These are phyloP conservation scores for Polydrusus tereticollis DNA, from an alignment of 2,888 invertebrate genomes.

Conservation along the genomic window DNA sequence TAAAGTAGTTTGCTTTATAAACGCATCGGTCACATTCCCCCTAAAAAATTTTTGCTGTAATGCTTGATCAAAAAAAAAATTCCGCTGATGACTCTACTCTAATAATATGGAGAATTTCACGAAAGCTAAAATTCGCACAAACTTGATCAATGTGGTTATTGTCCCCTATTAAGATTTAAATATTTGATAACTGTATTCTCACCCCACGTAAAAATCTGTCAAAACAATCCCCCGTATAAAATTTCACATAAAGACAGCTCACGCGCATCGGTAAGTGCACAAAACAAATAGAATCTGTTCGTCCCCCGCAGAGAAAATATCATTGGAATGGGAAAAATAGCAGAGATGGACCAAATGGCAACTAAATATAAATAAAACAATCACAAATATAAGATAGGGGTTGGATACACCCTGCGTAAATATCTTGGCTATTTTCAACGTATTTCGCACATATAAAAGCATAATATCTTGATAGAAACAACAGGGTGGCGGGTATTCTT, in stretches of 20 bases:
- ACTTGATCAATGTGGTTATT: background rate
- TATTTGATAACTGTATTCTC: constrained; percentile 23
- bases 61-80: too few species aligned
- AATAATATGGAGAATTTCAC: too few species aligned
- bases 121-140: too few species aligned
- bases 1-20: too few species aligned
- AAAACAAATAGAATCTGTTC: constrained; percentile 55
- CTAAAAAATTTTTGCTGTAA: too few species aligned
- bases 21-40: too few species aligned
- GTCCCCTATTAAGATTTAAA: constrained; percentile 19
- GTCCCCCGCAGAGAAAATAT: constrained; percentile 54
- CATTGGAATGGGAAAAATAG: constrained; percentile 59
- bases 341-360: constrained; percentile 56
- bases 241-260: constrained; percentile 26
- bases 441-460: constrained; percentile 1
- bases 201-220: constrained; percentile 28
- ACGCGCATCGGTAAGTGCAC: constrained; percentile 33
- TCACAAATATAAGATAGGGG: constrained; percentile 50
- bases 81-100: too few species aligned
- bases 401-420: constrained; percentile 28
- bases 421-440: constrained; percentile 6
- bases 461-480: constrained; percentile 38
- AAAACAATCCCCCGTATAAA: constrained; percentile 29
- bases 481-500: constrained; percentile 6
- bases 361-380: constrained; percentile 53